Conservation (phyloP, 30 jellyfish, hydroid and myxozoan genomes). For the Hydractinia symbiolongicarpus region DNA sequence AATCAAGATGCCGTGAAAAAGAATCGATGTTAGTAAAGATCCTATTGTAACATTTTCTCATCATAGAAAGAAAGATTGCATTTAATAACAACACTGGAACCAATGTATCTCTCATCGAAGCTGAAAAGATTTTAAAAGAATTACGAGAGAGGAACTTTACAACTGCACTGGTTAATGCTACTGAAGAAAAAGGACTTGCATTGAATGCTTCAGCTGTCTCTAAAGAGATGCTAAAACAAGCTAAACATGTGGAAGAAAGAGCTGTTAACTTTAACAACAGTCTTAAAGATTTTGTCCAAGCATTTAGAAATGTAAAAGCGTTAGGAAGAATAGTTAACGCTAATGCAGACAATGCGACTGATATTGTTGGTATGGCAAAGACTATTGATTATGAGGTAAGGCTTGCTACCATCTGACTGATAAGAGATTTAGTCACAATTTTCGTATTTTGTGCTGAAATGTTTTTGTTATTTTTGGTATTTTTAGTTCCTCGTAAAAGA, state of each 20-base stretch:
- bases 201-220: conserved; percentile 46
- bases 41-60: no score
- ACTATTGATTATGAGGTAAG: conserved; percentile 51
- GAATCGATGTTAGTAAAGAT: no score
- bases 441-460: background rate
- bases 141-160: conserved; percentile 61
- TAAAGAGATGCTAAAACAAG: conserved; percentile 39
- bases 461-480: background rate
- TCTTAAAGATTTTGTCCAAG: conserved; percentile 23
- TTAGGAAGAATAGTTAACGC: conserved; percentile 51
- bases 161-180: conserved; percentile 15
- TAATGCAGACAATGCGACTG: conserved; percentile 58
- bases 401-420: background rate
- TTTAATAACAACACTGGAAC: background rate
- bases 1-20: no score
- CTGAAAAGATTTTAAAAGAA: conserved; percentile 51
- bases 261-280: conserved; percentile 33
- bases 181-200: conserved; percentile 47
- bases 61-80: no score
- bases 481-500: conserved; percentile 30
- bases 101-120: conserved; percentile 57
- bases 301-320: conserved; percentile 12
- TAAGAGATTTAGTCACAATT: no score
- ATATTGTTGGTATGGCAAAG: conserved; percentile 37
- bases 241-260: conserved; percentile 22